phyloP scores from a whole-genome alignment of 2,113 vertebrate genomes.

The Erythrolamprus reginae region DNA sequence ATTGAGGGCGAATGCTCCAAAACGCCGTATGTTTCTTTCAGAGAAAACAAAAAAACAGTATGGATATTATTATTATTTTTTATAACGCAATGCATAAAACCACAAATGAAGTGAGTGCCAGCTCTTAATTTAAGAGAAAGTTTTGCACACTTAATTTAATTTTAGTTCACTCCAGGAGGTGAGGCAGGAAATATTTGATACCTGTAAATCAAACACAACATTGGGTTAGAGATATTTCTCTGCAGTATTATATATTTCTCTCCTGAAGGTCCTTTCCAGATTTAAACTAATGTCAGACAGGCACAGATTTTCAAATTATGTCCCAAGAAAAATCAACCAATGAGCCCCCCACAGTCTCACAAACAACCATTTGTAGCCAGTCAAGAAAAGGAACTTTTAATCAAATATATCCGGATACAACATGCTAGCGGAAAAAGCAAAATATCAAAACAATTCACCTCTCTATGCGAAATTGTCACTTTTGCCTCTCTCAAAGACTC shows the following conservation, averaged over 20 bases:
- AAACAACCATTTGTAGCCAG: not conserved
- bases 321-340: not conserved
- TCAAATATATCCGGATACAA: not conserved
- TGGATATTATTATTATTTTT: not conserved
- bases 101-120: conserved; percentile 2
- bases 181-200: not conserved
- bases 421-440: not conserved
- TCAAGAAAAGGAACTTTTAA: not conserved
- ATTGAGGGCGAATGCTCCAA: not conserved
- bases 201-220: conserved; percentile 20
- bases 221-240: not conserved
- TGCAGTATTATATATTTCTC: not conserved
- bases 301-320: not conserved
- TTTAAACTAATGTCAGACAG: not conserved
- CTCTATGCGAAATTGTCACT: not conserved
- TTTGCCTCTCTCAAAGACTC: not conserved
- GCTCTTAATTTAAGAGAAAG: conserved; percentile 35
- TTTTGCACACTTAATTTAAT: conserved; percentile 41
- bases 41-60: not conserved
- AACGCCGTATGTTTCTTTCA: not conserved
- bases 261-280: not conserved
- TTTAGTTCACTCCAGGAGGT: conserved; percentile 33
- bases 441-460: not conserved
- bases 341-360: not conserved
- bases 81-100: conserved; percentile 5